A percentile compares a stretch with the other conserved stretches of the same genome.
These are phyloP conservation scores for Arizona elegans DNA, from an alignment of 2,113 vertebrate species.

Conservation along the genomic window DNA sequence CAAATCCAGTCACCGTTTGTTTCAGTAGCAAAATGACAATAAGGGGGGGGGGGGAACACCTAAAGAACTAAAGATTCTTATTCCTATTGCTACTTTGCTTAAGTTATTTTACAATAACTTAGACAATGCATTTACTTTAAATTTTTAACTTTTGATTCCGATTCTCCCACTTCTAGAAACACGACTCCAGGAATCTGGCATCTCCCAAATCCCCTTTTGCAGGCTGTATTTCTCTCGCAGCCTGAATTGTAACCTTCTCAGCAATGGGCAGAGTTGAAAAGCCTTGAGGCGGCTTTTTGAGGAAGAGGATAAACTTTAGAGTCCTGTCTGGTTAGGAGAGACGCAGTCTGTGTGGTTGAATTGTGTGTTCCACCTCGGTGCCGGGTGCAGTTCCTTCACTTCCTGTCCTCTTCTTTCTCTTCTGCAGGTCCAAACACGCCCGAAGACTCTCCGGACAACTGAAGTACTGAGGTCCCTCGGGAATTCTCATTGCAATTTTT, in stretches of 20 bases:
- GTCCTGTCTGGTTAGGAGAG: background rate
- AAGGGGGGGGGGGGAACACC: too few species aligned
- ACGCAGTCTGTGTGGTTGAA: background rate
- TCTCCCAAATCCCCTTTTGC: background rate
- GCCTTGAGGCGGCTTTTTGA: background rate
- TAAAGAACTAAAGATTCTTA: too few species aligned
- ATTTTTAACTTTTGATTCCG: too few species aligned
- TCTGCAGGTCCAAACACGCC: conserved; percentile 88
- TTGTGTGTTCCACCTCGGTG: background rate
- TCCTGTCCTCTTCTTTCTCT: conserved; percentile 2
- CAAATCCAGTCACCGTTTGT: background rate
- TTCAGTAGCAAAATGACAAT: too few species aligned
- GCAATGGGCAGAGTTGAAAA: background rate
- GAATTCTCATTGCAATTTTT: conserved; percentile 51
- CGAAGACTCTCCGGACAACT: conserved; percentile 84
- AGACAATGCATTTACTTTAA: too few species aligned
- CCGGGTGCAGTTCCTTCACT: background rate
- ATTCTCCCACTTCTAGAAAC: background rate
- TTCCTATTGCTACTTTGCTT: too few species aligned
- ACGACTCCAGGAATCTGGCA: background rate
- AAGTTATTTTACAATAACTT: too few species aligned
- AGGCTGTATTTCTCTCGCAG: background rate
- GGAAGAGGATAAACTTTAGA: background rate
- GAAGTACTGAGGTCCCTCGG: conserved; percentile 73
- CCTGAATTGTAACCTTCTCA: background rate